Percentiles rank a stretch among this genome's conserved stretches.
phyloP scores from a whole-genome alignment of 2,113 vertebrate genomes.

The Strix uralensis region DNA sequence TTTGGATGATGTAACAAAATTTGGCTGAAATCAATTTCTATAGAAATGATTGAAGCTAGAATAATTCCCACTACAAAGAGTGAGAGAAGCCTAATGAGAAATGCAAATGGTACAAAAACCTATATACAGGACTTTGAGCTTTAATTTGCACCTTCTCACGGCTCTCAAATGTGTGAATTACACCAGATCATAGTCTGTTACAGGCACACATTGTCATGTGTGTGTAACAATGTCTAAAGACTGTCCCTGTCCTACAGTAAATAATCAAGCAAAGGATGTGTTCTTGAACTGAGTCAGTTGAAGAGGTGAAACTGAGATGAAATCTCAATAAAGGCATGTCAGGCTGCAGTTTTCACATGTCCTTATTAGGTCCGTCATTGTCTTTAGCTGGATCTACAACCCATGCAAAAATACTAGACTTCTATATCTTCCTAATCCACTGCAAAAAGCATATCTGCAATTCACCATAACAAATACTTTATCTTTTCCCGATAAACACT shows the following conservation, averaged over 20 bases:
- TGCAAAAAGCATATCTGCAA: not conserved
- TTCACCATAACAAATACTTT: not conserved
- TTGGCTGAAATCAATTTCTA: not conserved
- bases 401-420: not conserved
- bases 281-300: not conserved
- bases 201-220: not conserved
- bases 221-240: not conserved
- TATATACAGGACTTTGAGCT: not conserved
- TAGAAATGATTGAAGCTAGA: not conserved
- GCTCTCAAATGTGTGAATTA: not conserved
- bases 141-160: not conserved
- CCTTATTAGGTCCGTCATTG: not conserved
- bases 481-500: not conserved
- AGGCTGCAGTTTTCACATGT: not conserved
- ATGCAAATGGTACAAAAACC: not conserved
- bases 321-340: not conserved
- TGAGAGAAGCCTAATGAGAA: not conserved
- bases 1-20: not conserved
- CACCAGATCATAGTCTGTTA: not conserved
- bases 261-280: not conserved
- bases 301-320: not conserved
- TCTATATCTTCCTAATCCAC: not conserved
- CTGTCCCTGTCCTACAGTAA: not conserved
- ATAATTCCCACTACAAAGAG: not conserved
- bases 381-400: not conserved